These are phyloP conservation scores for Troglohyphantes excavatus DNA, from an alignment of 2,888 invertebrate genomes.

Conservation along the genomic window DNA sequence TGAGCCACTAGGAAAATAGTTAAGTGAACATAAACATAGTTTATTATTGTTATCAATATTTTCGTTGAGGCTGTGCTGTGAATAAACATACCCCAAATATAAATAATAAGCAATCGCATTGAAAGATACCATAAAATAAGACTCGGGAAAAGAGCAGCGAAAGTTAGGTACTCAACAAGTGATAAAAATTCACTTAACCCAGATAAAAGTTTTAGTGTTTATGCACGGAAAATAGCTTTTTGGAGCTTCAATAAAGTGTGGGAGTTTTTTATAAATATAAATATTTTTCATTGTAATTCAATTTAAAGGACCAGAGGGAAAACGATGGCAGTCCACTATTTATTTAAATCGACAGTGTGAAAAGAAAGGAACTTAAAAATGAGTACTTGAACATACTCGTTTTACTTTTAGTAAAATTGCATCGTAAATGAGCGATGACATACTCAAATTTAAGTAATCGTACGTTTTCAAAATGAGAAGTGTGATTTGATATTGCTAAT, in stretches of 20 bases:
- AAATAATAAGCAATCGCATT: neutral
- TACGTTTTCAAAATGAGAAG: too few species aligned
- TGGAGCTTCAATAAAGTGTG: neutral
- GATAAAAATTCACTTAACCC: neutral
- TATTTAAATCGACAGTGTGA: too few species aligned
- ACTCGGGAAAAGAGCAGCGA: neutral
- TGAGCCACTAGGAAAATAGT: neutral
- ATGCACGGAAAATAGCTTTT: neutral
- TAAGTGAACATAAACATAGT: neutral
- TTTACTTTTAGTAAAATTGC: too few species aligned
- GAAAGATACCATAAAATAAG: neutral
- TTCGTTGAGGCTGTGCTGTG: neutral
- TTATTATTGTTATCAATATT: neutral
- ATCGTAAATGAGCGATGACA: too few species aligned
- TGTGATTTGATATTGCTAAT: too few species aligned
- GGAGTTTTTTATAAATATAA: too few species aligned
- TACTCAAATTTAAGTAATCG: too few species aligned
- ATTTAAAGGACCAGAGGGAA: too few species aligned
- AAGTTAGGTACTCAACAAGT: constrained; percentile 1
- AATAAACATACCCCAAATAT: neutral
- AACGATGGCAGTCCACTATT: too few species aligned
- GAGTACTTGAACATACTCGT: too few species aligned
- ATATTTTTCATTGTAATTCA: too few species aligned
- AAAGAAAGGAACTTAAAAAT: too few species aligned
- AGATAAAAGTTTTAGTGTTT: neutral